Evolutionary conservation across 2,113 vertebrate genomes (phyloP), one percentile per base, ranked within the genome.

Genomic region (Poeciliopsis occidentalis): DNA sequence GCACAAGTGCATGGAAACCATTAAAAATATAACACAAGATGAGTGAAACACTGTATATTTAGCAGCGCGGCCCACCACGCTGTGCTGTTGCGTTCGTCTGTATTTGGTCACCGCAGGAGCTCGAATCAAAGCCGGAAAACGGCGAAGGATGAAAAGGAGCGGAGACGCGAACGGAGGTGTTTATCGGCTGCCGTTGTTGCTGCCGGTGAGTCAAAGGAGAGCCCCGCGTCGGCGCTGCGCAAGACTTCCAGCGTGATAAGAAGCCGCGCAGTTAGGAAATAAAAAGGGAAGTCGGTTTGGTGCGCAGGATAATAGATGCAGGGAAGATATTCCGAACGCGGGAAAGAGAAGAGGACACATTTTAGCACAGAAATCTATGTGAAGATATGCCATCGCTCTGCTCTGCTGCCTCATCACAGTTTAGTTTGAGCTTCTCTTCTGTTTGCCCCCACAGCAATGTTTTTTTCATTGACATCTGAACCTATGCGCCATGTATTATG

Each of bases 11-110:
- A 84, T 72, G 32, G 73, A 71, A 78, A 78, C 87, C 83, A 90
- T 92, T 91, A 88, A 89, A 88, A 87, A 87, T 84, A 84, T 87
- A 92, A 92, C 77, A 85, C 68, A 70, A 76, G 79, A 83, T 80
- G 88, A 88, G 87, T 74, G 82, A 85, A 89, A 81, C 69, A 3
- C 71, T 81, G 84, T 90, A 90, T 87, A 90, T 90, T 89, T 88
- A 90, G 82, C 79, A 73, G 73, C 26, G 10, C 80, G 68, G 57
- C 34, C 75, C 1, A 69, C 76, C 71, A 72, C 30, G 17, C 65
- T 26, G 64, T 12, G 67, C 27, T 70, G 8, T 44, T 24, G 54
- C 24, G 74, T 79, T 80, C 12, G 12, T 47, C 73, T 75, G 61
- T 78, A 83, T 65, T 81, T 74, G 80, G 87, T 79, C 85, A 78